Evolutionary conservation across 2,888 invertebrate genomes (phyloP), one percentile per base, ranked within the genome.

Genomic region (Tupiocoris notatus): DNA sequence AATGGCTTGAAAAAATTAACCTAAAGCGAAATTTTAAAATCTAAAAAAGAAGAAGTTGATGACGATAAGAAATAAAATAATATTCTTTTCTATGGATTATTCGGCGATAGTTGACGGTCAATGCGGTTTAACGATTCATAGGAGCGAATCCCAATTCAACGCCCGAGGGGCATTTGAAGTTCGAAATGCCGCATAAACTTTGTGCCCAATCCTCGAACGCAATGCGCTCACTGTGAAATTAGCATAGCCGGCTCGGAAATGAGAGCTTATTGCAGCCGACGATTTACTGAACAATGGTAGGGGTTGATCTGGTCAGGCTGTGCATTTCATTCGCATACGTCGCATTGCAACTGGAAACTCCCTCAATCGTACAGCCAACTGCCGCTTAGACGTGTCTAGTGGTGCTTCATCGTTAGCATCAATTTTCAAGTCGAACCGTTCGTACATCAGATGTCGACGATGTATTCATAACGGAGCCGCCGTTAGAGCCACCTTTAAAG

Each of bases 141-240:
- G n/a, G n/a, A n/a, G n/a, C n/a, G n/a, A n/a, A n/a, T n/a, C n/a
- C n/a, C n/a, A n/a, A n/a, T n/a, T n/a, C n/a, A n/a, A n/a, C 12
- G 39, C 39, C 39, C 6, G 39, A 3, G 12, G 39, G 3, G 6
- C 3, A 12, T 39, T 39, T 39, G 39, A 39, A 39, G 12, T 12
- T 39, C 39, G 39, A 39, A 39, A 39, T 7, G 6, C 39, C 39
- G 39, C 39, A 39, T 39, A 39, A 39, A 39, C 6, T 39, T 39
- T 12, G 39, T 7, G 39, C 39, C 39, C 39, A 12, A 39, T 39
- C 39, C 39, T 39, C 39, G 39, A 7, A 39, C 65, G 65, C 24
- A 65, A 24, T 65, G 25, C 65, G 65, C 25, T 65, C 12, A 39
- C 39, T 65, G 65, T 65, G 17, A 39, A 65, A 65, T 65, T 65